A percentile compares a stretch with the other conserved stretches of the same genome.
phyloP scores from a whole-genome alignment of 2,888 invertebrate species.

The Lampropteryx suffumata region DNA sequence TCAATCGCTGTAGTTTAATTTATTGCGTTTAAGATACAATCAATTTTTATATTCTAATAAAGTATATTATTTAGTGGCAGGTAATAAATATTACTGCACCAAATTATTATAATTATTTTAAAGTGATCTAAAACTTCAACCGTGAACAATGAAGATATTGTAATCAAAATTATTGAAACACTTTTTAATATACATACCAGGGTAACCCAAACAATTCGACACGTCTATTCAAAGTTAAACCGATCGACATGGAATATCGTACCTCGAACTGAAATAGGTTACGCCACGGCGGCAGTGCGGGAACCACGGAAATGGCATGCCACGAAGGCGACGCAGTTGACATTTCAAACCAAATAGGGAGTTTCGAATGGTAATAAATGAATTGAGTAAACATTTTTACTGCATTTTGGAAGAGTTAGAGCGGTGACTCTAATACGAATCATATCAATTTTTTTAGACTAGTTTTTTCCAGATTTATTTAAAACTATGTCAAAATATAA shows the following conservation, averaged over 20 bases:
- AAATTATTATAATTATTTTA: no score
- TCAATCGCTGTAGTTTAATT: no score
- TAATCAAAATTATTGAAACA: no score
- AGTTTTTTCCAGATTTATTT: no score
- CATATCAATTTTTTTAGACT: no score
- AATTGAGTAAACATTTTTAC: constrained; percentile 4
- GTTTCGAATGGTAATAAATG: constrained; percentile 13
- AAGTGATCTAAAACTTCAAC: no score
- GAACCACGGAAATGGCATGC: constrained; percentile 46
- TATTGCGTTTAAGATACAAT: no score
- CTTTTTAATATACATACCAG: constrained; percentile 11
- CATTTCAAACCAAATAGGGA: constrained; percentile 21
- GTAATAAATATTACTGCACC: no score
- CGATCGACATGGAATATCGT: constrained; percentile 9
- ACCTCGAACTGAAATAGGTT: constrained; percentile 27
- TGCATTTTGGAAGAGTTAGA: neutral
- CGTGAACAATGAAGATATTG: no score
- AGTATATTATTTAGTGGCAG: no score
- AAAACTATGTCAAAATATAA: no score
- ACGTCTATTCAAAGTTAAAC: constrained; percentile 12
- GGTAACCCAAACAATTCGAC: constrained; percentile 14
- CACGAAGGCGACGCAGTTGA: constrained; percentile 33
- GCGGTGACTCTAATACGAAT: neutral
- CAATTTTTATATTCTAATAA: no score
- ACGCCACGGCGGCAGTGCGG: constrained; percentile 29